Base-by-base conservation (phyloP, 35 echinoderm and acorn worm species). In the Lytechinus variegatus region DNA sequence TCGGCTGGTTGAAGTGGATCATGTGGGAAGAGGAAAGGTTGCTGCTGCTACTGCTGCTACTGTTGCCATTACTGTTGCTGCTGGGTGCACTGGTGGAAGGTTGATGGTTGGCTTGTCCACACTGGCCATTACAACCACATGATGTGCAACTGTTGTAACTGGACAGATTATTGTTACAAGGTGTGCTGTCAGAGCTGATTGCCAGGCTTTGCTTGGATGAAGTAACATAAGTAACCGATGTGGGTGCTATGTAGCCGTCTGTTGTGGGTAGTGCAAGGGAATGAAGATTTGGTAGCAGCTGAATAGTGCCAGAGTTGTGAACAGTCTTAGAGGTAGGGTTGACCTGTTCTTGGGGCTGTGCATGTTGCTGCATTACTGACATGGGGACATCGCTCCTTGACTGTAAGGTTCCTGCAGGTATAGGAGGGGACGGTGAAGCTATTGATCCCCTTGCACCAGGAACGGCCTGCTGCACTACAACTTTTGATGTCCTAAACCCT, bases 141-240 rank as follows among this genome's bases (percentile, higher is more conserved):
- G 96, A 95, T 21, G 95, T 97, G 94, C 96, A 97, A 12, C 89
- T 87, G 21, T 92, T 92, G 54, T 95, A 97, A 71, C 52, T 72
- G 11, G 91, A 11, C 24, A 95, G 96, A 53, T 97, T 97, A 79
- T 95, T 97, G 86, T 97, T 97, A 56, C 79, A 97, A 55, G 54
- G 92, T 79, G 95, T 10, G 54, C 60, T 95, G 27, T 56, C 93
- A 24, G 86, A 86, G 6, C 57, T 92, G 12, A 97, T 55, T 12
- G 95, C 19, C 28, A 92, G 54, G 55, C 91, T 95, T 72, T 95
- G 96, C 9, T 95, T 89, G 52, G n/a, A n/a, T n/a, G n/a, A n/a
- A n/a, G 96, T 97, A 9, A 95, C 95, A 52, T 95, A 97, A 6
- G 96, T 97, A 53, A 97, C 96, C 9, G 96, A 86, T 12, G 96